Evolutionary conservation across 1,140 invertebrate genomes (phyloP), one percentile per base, ranked within the genome.

Genomic region (Notospermus geniculatus): DNA sequence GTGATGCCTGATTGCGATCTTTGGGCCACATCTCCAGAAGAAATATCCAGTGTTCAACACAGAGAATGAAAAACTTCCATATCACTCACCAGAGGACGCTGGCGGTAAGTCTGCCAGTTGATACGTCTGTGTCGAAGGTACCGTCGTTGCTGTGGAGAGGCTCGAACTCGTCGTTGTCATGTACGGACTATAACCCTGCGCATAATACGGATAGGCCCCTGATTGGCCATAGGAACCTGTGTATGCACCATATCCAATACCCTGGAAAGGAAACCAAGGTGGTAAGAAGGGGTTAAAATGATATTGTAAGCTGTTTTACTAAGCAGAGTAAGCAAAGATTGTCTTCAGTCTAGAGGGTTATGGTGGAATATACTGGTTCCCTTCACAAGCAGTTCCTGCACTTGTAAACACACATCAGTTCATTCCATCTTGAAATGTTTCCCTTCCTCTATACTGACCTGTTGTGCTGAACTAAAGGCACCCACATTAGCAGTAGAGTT

Each of bases 81-180:
- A n/a, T 39, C 4, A 41, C 43, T 28, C 54, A 57, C 39, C 58
- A 36, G 67, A 63, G 17, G 62, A 64, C 13, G 68, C 62, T n/a
- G 63, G 60, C 13, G 68, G 69, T 29, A 68, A 39, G 32, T 73
- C 69, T 39, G 69, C 52, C 15, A 76, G 69, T 46, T 74, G 71
- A 60, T 76, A 76, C 28, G 71, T 72, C 63, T 74, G 74, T 53
- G 69, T 73, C 23, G 71, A 66, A 60, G 74, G 72, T 41, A 70
- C 63, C 54, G 62, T 60, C 53, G 60, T 61, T 52, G 57, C 54
- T 60, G 62, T 52, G 53, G 59, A 50, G n/a, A 54, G 53, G 27
- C 56, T 27, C 15, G 52, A 62, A 25, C 61, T 54, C 27, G 62
- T 60, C 23, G 65, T 62, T 5, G 62, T 43, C 57, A 68, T 66